Evolutionary conservation across 2,797 vertebrate genomes (phyloP).

Genomic region (Acanthis flammea): DNA sequence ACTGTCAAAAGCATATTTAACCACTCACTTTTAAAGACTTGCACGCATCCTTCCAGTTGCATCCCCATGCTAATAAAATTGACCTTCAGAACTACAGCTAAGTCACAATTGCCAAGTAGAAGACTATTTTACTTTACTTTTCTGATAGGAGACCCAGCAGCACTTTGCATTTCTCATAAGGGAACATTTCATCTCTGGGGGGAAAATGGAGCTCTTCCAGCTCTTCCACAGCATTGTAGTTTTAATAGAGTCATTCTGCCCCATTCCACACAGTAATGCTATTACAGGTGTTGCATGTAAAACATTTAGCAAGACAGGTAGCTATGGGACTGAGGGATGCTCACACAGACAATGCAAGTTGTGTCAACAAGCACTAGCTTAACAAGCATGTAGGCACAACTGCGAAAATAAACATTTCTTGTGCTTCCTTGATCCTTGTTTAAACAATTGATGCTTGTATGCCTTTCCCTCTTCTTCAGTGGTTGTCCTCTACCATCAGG

Average conservation of each 20-base stretch:
- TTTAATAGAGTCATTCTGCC: not conserved
- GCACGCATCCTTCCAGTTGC: not conserved
- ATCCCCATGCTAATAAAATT: not conserved
- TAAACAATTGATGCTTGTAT: not conserved
- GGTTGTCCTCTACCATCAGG: not conserved
- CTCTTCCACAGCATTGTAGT: not conserved
- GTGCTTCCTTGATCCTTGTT: not conserved
- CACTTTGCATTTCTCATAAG: not conserved
- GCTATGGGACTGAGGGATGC: accelerated
- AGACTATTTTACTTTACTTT: not conserved
- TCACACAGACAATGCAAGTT: not conserved
- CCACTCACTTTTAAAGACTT: not conserved
- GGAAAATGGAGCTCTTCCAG: not conserved
- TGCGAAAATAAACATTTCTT: not conserved
- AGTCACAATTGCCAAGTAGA: not conserved
- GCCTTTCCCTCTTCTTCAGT: not conserved
- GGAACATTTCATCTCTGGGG: not conserved
- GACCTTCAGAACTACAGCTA: not conserved
- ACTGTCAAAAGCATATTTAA: not conserved
- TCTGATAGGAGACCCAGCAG: not conserved
- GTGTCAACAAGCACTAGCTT: not conserved
- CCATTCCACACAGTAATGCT: not conserved
- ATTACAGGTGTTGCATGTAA: not conserved
- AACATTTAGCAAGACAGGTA: not conserved
- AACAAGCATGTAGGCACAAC: not conserved